Evolutionary conservation across 2,113 vertebrate species (phyloP).

Genomic region (Sapayoa aenigma): DNA sequence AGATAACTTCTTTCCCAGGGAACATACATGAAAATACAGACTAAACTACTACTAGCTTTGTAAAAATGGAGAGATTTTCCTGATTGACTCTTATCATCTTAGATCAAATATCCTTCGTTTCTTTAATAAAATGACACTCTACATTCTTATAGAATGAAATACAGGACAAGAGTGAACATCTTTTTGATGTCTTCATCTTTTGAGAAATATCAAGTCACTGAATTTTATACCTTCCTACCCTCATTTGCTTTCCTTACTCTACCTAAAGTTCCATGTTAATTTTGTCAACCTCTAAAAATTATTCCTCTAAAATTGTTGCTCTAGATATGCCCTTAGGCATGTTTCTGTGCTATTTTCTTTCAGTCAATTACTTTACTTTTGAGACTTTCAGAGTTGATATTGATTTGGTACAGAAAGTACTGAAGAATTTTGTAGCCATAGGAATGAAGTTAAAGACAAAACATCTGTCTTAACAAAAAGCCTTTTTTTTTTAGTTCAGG

Average conservation of each 20-base stretch:
- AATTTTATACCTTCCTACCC: background rate
- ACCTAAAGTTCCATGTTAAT: background rate
- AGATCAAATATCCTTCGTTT: background rate
- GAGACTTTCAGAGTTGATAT: background rate
- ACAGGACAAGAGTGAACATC: background rate
- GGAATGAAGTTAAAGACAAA: constrained; percentile 14
- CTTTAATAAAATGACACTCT: background rate
- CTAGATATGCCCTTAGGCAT: background rate
- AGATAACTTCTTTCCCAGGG: background rate
- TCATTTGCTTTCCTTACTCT: background rate
- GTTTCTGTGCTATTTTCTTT: background rate
- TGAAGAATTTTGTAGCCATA: constrained; percentile 16
- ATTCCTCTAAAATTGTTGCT: background rate
- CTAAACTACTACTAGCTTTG: background rate
- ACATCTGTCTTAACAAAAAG: background rate
- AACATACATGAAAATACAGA: background rate
- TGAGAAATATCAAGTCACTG: background rate
- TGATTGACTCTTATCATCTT: background rate
- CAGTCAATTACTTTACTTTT: constrained; percentile 2
- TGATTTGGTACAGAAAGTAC: background rate
- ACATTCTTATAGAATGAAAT: background rate
- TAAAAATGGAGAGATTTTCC: background rate
- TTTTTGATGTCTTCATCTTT: too few species aligned
- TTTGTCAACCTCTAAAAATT: background rate
- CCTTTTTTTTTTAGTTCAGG: background rate